phyloP scores from a whole-genome alignment of 2,113 vertebrate species.

The Perognathus longimembris region DNA sequence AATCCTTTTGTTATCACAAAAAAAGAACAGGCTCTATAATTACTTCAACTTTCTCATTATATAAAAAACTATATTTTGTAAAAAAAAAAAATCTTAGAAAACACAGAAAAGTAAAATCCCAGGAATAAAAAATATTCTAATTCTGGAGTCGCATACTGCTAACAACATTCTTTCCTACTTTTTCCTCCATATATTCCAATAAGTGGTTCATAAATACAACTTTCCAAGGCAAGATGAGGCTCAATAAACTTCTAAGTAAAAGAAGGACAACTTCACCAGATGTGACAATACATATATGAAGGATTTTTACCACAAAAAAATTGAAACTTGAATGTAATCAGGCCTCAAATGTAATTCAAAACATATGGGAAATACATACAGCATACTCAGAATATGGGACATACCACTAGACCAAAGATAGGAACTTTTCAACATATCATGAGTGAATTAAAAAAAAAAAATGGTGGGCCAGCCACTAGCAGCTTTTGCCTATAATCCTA shows the following conservation, averaged over 20 bases:
- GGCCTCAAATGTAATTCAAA: slow-evolving; percentile 38
- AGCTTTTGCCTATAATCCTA: too few species aligned
- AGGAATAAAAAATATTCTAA: background rate
- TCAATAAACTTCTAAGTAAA: slow-evolving; percentile 10
- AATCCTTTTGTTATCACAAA: background rate
- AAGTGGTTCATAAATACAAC: background rate
- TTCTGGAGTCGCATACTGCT: too few species aligned
- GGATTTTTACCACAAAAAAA: background rate
- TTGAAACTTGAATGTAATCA: slow-evolving; percentile 30
- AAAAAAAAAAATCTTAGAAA: slow-evolving; percentile 10
- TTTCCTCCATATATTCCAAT: background rate
- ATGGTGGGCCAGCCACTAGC: too few species aligned
- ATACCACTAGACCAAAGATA: background rate
- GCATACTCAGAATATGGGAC: background rate
- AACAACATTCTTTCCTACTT: background rate
- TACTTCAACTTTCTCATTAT: slow-evolving; percentile 18
- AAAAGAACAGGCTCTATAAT: background rate
- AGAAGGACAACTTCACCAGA: slow-evolving; percentile 7
- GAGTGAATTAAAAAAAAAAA: background rate
- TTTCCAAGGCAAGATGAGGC: background rate
- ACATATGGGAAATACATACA: background rate
- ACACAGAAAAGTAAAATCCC: slow-evolving; percentile 23
- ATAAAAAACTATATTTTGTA: background rate
- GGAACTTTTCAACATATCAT: slow-evolving; percentile 36
- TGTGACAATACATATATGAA: background rate